Conservation (phyloP, 1,140 invertebrate species). For the Pollicipes pollicipes region DNA sequence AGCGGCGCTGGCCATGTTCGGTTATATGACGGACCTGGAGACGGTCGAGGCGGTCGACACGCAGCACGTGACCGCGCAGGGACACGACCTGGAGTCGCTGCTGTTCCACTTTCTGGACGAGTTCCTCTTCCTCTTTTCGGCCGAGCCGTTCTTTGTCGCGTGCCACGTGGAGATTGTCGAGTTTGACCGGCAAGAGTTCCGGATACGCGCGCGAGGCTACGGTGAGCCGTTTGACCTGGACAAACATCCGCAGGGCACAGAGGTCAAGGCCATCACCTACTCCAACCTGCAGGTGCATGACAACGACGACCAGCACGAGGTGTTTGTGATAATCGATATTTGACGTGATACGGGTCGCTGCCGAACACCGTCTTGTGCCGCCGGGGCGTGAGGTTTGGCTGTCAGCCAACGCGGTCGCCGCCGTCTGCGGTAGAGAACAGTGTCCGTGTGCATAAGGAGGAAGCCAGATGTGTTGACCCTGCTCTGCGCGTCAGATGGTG, state of each 20-base stretch:
- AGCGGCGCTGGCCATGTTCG: constrained; percentile 87
- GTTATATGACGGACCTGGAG: constrained; percentile 86
- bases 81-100: constrained; percentile 69
- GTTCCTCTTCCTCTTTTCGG: constrained; percentile 77
- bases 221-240: constrained; percentile 82
- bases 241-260: constrained; percentile 92
- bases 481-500: too few relatives aligned
- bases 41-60: constrained; percentile 59
- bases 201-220: constrained; percentile 61
- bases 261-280: constrained; percentile 99
- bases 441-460: too few relatives aligned
- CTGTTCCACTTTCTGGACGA: constrained; percentile 91
- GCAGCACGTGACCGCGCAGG: constrained; percentile 65
- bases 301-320: constrained; percentile 51
- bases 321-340: constrained; percentile 98
- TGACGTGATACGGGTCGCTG: too few relatives aligned
- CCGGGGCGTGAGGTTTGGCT: too few relatives aligned
- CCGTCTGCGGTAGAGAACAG: too few relatives aligned
- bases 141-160: constrained; percentile 63
- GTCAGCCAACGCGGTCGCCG: too few relatives aligned
- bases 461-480: too few relatives aligned
- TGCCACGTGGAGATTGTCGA: constrained; percentile 70
- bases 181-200: constrained; percentile 68
- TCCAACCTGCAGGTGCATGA: constrained; percentile 96
- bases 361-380: too few relatives aligned